Conservation (phyloP, 2,797 vertebrate species). For the Synaphobranchus kaupii region DNA sequence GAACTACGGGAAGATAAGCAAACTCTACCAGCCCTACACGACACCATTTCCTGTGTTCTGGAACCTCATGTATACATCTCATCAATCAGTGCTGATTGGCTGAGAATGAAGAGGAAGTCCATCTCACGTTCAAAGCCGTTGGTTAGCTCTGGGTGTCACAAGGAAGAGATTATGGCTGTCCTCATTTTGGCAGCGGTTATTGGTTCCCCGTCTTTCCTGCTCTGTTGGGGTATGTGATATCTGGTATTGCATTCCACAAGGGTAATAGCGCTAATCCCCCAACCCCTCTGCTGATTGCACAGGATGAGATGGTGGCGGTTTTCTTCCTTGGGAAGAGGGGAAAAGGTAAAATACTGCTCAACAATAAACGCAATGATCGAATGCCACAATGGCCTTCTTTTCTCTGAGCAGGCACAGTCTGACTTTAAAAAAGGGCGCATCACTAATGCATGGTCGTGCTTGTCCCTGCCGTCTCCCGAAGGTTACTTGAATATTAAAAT, state of each 20-base stretch:
- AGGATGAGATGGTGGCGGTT: background rate
- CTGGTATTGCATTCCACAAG: background rate
- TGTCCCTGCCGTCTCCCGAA: background rate
- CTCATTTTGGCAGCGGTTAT: background rate
- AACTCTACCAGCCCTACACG: too few relatives aligned
- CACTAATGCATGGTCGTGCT: conserved; percentile 36
- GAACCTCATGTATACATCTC: too few relatives aligned
- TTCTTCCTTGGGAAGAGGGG: background rate
- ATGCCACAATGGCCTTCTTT: conserved; percentile 3
- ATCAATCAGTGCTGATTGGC: background rate
- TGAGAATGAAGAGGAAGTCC: background rate
- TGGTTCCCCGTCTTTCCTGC: conserved; percentile 9
- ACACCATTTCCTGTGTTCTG: too few relatives aligned
- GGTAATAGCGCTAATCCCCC: background rate
- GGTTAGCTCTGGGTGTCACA: background rate
- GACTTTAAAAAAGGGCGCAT: conserved; percentile 16
- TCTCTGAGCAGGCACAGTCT: background rate
- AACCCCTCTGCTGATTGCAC: background rate
- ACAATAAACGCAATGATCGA: background rate
- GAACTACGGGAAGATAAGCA: too few relatives aligned
- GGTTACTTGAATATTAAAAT: conserved; percentile 66
- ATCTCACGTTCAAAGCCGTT: background rate
- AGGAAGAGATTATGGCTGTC: background rate
- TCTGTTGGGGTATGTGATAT: background rate
- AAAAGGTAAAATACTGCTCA: background rate